Percentiles rank a stretch among this genome's conserved stretches.
phyloP scores from a whole-genome alignment of 1,140 invertebrate species.

The Drosophila navojoa region DNA sequence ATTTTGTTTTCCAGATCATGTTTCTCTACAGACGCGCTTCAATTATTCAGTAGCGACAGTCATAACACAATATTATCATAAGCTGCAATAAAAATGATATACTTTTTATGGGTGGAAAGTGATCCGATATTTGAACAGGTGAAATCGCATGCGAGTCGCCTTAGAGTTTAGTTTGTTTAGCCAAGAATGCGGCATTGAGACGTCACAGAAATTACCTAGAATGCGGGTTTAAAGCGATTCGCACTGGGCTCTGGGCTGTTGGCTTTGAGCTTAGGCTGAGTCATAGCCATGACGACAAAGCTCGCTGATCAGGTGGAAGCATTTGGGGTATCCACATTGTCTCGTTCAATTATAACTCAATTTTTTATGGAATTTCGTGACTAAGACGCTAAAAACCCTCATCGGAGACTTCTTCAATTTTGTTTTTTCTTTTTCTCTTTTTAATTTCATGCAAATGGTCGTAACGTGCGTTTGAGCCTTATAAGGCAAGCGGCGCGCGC shows the following conservation, averaged over 20 bases:
- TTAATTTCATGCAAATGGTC: conserved; percentile 72
- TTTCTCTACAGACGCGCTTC: conserved; percentile 16
- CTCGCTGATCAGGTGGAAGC: not conserved
- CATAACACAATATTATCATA: not conserved
- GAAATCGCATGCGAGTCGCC: conserved; percentile 1
- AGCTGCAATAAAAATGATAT: not conserved
- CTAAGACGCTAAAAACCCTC: conserved; percentile 62
- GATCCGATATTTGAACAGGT: conserved; percentile 2
- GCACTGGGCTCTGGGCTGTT: conserved; percentile 9
- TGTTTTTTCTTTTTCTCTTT: conserved; percentile 23
- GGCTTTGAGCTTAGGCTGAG: conserved; percentile 27
- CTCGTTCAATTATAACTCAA: conserved; percentile 40
- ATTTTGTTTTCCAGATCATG: conserved; percentile 7
- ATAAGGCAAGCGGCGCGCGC: conserved; percentile 64
- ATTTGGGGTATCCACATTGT: conserved; percentile 35
- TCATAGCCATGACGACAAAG: conserved; percentile 31
- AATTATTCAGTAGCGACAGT: conserved; percentile 45
- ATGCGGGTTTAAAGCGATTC: conserved; percentile 20
- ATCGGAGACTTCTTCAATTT: conserved; percentile 8
- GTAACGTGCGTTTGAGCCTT: conserved; percentile 58
- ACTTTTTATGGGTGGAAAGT: conserved; percentile 8
- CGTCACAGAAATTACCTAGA: conserved; percentile 60
- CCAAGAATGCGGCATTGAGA: conserved; percentile 33
- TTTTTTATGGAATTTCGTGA: conserved; percentile 68
- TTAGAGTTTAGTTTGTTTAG: not conserved